Evolutionary conservation across 2,797 vertebrate species (phyloP).

Genomic region (Rousettus madagascariensis): DNA sequence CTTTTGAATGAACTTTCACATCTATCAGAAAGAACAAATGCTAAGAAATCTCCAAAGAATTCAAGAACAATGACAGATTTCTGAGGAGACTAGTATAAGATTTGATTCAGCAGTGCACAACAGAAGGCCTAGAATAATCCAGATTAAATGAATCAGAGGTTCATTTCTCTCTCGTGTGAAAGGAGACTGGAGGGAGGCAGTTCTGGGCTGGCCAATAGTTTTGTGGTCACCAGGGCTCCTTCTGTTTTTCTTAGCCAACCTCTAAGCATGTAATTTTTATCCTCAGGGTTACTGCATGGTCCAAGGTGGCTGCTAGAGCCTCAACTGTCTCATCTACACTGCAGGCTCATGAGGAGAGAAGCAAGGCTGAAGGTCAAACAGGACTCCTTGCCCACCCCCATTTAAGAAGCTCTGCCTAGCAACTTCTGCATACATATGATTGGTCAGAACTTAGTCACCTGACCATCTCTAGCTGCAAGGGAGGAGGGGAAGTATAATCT

Average conservation of each 20-base stretch:
- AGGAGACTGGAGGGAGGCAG: neutral
- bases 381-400: neutral
- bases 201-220: neutral
- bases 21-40: neutral
- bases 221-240: neutral
- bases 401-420: neutral
- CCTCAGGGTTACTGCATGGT: neutral
- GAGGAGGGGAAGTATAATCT: neutral
- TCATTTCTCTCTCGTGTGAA: neutral
- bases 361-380: neutral
- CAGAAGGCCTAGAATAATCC: neutral
- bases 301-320: neutral
- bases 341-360: neutral
- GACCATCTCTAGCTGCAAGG: neutral
- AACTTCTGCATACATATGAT: neutral
- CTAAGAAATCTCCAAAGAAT: neutral
- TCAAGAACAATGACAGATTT: neutral
- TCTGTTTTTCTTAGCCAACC: neutral
- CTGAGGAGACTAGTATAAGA: neutral
- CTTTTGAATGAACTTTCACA: slow-evolving; percentile 29
- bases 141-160: neutral
- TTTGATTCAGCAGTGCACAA: neutral
- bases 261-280: neutral
- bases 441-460: neutral
- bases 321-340: neutral